Evolutionary conservation across 2,888 invertebrate species (phyloP).

Genomic region (Neuroscelio doddi): DNA sequence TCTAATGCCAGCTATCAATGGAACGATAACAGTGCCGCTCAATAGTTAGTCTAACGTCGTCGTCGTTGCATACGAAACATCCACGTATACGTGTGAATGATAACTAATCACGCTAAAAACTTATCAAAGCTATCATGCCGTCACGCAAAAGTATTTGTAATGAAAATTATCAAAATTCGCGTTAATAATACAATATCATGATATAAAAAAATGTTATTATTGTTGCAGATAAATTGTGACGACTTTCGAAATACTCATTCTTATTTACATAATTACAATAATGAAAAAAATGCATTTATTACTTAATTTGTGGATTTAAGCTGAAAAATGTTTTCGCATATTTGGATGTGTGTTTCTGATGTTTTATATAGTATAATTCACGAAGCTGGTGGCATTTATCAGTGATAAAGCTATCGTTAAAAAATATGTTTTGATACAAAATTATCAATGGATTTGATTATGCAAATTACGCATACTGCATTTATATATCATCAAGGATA

Average conservation of each 20-base stretch:
- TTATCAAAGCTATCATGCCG: background rate
- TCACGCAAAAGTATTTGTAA: too few species aligned
- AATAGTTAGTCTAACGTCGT: constrained; percentile 47
- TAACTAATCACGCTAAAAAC: constrained; percentile 16
- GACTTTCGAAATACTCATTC: too few species aligned
- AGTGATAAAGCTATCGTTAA: constrained; percentile 30
- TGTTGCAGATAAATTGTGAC: too few species aligned
- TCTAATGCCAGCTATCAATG: constrained; percentile 62
- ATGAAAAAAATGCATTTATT: too few species aligned
- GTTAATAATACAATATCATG: too few species aligned
- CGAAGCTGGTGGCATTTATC: constrained; percentile 6
- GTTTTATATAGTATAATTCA: constrained; percentile 14
- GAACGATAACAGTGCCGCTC: constrained; percentile 59
- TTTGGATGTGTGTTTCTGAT: constrained; percentile 3
- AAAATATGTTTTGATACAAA: constrained; percentile 29
- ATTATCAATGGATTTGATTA: constrained; percentile 35
- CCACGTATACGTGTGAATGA: constrained; percentile 8
- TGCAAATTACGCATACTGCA: constrained; percentile 26
- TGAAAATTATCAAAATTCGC: too few species aligned
- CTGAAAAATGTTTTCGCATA: too few species aligned
- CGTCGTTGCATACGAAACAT: constrained; percentile 28
- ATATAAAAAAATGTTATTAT: too few species aligned
- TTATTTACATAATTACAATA: too few species aligned
- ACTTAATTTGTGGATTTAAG: too few species aligned
- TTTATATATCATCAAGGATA: constrained; percentile 27